phyloP scores from a whole-genome alignment of 2,113 vertebrate genomes.

The Drymodes brunneopygia region DNA sequence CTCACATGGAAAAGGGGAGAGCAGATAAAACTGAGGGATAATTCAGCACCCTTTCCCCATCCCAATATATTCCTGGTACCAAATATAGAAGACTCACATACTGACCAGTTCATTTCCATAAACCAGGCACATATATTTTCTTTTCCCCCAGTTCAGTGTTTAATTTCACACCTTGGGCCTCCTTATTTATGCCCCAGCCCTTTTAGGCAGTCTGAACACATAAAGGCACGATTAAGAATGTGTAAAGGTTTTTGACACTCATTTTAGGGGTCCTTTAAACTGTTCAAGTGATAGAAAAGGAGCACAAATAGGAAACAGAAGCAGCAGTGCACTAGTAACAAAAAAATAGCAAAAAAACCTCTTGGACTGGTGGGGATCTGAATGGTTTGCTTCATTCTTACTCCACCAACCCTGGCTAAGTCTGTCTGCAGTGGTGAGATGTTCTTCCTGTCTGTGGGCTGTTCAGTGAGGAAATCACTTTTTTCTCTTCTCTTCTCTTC shows the following conservation, averaged over 20 bases:
- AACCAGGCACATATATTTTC: neutral
- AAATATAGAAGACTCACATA: neutral
- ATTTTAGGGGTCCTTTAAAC: neutral
- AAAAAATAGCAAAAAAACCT: neutral
- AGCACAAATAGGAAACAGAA: neutral
- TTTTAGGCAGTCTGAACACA: neutral
- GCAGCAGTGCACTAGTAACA: neutral
- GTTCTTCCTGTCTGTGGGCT: rapidly evolving
- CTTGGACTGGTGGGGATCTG: neutral
- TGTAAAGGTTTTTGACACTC: neutral
- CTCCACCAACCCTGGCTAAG: neutral
- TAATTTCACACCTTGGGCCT: neutral
- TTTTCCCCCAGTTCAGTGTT: neutral
- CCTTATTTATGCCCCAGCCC: neutral
- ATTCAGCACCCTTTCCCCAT: neutral
- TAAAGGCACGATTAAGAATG: neutral
- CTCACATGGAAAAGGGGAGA: neutral
- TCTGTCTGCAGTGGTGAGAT: neutral
- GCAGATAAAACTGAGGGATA: neutral
- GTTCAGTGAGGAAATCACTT: neutral
- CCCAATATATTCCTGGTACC: neutral
- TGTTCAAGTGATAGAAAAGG: neutral
- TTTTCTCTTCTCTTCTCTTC: too few relatives aligned
- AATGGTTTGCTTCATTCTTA: neutral
- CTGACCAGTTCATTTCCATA: neutral